Evolutionary conservation across 2,797 vertebrate genomes (phyloP).

Genomic region (Sebastes diploproa): DNA sequence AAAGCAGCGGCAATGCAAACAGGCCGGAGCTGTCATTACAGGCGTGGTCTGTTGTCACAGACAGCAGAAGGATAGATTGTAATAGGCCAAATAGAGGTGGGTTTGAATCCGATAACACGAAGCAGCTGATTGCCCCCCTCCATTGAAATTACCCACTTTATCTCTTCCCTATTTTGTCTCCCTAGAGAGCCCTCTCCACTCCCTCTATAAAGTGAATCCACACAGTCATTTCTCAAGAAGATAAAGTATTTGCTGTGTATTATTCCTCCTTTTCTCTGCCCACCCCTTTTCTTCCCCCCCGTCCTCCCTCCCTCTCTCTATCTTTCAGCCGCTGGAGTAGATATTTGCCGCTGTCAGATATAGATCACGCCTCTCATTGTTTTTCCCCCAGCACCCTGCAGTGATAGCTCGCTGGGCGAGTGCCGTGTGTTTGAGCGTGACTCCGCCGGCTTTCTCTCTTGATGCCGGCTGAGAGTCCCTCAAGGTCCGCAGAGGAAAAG

Average conservation of each 20-base stretch:
- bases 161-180: conserved; percentile 26
- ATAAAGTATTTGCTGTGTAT: conserved; percentile 43
- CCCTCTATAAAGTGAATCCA: conserved; percentile 27
- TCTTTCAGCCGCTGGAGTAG: conserved; percentile 29
- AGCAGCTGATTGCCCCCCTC: conserved; percentile 30
- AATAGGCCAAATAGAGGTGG: conserved; percentile 18
- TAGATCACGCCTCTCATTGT: conserved; percentile 58
- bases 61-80: background rate
- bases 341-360: conserved; percentile 51
- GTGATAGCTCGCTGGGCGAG: conserved; percentile 32
- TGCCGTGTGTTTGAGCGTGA: background rate
- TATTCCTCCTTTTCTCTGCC: conserved; percentile 24
- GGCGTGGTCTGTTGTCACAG: background rate
- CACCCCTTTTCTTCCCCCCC: background rate
- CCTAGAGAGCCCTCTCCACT: conserved; percentile 16
- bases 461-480: conserved; percentile 25
- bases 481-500: background rate
- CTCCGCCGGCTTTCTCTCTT: conserved; percentile 32
- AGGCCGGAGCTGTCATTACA: background rate
- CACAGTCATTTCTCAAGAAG: conserved; percentile 56
- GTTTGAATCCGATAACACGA: conserved; percentile 15
- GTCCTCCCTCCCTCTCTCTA: background rate
- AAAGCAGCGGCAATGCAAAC: background rate
- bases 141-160: conserved; percentile 38
- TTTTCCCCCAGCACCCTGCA: conserved; percentile 21